These are phyloP conservation scores for Tenodera sinensis DNA, from an alignment of 2,888 invertebrate genomes.

Conservation along the genomic window DNA sequence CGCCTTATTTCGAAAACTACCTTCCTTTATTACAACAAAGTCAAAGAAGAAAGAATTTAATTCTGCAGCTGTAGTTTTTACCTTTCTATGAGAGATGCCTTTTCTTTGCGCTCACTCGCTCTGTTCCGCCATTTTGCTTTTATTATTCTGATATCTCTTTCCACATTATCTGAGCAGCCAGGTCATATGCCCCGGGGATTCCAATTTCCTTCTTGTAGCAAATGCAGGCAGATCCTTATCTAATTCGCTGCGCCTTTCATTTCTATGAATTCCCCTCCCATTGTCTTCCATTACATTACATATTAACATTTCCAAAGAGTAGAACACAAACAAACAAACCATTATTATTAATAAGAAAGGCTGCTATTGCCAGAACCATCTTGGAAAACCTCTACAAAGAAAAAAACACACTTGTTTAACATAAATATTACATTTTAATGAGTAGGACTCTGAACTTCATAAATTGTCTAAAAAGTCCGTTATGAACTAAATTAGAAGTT, in stretches of 20 bases:
- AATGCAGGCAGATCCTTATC: not conserved
- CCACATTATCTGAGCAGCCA: not conserved
- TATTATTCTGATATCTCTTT: not conserved
- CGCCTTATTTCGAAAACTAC: not conserved
- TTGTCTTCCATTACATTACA: not conserved
- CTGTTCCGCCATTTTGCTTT: not conserved
- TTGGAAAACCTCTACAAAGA: too few relatives aligned
- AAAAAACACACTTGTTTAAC: too few relatives aligned
- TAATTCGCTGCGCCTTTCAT: not conserved
- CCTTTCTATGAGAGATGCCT: not conserved
- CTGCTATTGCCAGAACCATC: too few relatives aligned
- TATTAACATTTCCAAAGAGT: not conserved
- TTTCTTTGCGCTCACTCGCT: not conserved
- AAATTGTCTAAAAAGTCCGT: too few relatives aligned
- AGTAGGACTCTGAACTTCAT: too few relatives aligned
- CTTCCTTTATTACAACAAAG: not conserved
- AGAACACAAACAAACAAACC: too few relatives aligned
- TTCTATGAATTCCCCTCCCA: not conserved
- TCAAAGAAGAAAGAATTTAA: not conserved
- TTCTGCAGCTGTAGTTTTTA: not conserved
- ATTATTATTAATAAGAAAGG: too few relatives aligned
- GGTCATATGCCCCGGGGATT: not conserved
- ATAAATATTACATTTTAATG: too few relatives aligned
- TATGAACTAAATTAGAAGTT: too few relatives aligned
- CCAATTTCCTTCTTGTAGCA: not conserved